Evolutionary conservation across 2,888 invertebrate genomes (phyloP).

Genomic region (Xestia xanthographa): DNA sequence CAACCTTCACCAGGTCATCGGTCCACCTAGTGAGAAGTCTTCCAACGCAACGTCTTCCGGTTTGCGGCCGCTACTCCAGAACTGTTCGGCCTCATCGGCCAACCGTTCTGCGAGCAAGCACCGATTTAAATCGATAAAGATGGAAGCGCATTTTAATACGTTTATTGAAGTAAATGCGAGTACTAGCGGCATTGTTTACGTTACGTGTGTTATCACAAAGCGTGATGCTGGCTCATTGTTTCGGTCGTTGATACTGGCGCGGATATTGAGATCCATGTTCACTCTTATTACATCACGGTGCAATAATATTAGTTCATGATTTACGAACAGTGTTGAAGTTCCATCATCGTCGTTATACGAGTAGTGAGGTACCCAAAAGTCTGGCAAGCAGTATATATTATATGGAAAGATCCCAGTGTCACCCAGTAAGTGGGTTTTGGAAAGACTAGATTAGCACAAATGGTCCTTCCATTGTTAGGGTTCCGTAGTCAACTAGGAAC

Average conservation of each 20-base stretch:
- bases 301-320: conserved; percentile 15
- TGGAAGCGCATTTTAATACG: conserved; percentile 11
- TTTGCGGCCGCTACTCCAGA: no score
- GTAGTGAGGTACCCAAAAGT: not conserved
- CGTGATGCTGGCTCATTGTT: conserved; percentile 54
- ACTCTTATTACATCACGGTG: conserved; percentile 52
- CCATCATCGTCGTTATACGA: not conserved
- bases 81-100: no score
- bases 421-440: not conserved
- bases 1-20: no score
- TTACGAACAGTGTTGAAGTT: not conserved
- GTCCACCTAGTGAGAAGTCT: no score
- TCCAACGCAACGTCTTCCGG: no score
- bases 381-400: not conserved
- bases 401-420: not conserved
- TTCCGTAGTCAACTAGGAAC: no score
- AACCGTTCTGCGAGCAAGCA: not conserved
- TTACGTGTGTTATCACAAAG: conserved; percentile 62
- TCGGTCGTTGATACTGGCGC: conserved; percentile 31
- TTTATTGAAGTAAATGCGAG: conserved; percentile 11
- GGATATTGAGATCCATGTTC: conserved; percentile 44
- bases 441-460: not conserved
- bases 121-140: not conserved
- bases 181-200: conserved; percentile 42
- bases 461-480: not conserved